Evolutionary conservation across 1,140 invertebrate genomes (phyloP), one percentile per base, ranked within the genome.

Genomic region (Calosoma granatense): DNA sequence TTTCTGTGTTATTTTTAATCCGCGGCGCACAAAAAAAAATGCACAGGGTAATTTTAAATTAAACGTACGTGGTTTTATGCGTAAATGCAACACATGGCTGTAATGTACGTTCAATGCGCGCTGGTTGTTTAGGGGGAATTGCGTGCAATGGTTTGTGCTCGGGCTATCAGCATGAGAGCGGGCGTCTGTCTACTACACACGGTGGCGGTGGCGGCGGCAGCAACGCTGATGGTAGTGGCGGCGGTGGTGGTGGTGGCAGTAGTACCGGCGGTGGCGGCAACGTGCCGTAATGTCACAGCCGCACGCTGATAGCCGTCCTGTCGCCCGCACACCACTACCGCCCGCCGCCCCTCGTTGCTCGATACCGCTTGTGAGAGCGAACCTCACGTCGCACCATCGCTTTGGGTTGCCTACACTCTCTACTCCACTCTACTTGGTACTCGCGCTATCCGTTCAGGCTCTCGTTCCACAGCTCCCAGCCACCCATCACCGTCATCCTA

Each of bases 211-310:
- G 4, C 41, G 41, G 17, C 41, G 41, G 9, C 9, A 17, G 41
- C 3, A 4, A 17, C 15, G 6, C 26, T 6, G 26, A n/a, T n/a
- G n/a, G n/a, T n/a, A n/a, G n/a, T n/a, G n/a, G n/a, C n/a, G n/a
- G n/a, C 41, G 6, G 15, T 17, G 17, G 6, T 17, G 17, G 6
- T 47, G 17, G 4, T 17, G 41, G 17, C 41, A 17, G 9, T 3
- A 17, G 41, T 9, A 4, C 9, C 15, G 6, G n/a, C 9, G 15
- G 15, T 3, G 17, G 17, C 41, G 17, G 41, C 41, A 47, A 47
- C 41, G 41, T 47, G 41, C 41, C 41, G 41, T 47, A 47, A 47
- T 47, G 41, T 47, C 41, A 47, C 41, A 47, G 41, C 41, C 41
- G 41, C 41, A 47, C 41, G 41, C 41, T 47, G 41, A 47, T 47